Evolutionary conservation across 2,113 vertebrate species (phyloP), one percentile per base, ranked within the genome.

Genomic region (Hyperoodon ampullatus): DNA sequence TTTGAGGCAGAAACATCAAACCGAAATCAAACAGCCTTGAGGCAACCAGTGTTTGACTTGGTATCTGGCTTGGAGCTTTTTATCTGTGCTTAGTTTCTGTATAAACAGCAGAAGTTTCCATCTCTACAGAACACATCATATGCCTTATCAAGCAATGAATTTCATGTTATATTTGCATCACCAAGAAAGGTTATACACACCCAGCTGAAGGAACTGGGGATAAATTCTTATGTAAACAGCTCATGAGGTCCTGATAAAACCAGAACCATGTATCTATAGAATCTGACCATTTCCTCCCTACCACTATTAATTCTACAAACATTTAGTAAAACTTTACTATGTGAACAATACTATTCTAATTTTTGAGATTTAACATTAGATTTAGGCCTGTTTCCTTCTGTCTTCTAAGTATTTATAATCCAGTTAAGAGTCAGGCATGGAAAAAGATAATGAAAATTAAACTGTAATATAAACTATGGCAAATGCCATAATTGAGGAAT

Each of bases 281-380:
- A 55, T 87, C 90, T 87, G 42, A 58, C 39, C 14, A 63, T 68
- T 87, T 77, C 63, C 87, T 83, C 14, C 61, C 28, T 53, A 61
- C 50, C 15, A 72, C 23, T 71, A 58, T 82, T 93, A 87, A 71
- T 70, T 93, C 68, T 70, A 72, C 19, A 88, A 88, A 84, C 28
- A 60, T 72, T 77, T 80, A 85, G 39, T 78, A 39, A 61, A 61
- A 86, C 50, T 85, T 66, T 90, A 74, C 8, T 93, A 35, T 5
- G 3, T 58, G 39, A 93, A 77, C 50, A 70, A 89, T 39, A 78
- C 6, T 83, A 44, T 72, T 95, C 23, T 60, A 75, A 11, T 95
- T 82, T 33, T 75, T 53, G 6, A 93, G n/a, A 95, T 90, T 61
- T 84, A 74, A 53, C 39, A n/a, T 93, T 66, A 82, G 35, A 85